Evolutionary conservation across 2,113 vertebrate species (phyloP).

Genomic region (Chlamydotis undulata): DNA sequence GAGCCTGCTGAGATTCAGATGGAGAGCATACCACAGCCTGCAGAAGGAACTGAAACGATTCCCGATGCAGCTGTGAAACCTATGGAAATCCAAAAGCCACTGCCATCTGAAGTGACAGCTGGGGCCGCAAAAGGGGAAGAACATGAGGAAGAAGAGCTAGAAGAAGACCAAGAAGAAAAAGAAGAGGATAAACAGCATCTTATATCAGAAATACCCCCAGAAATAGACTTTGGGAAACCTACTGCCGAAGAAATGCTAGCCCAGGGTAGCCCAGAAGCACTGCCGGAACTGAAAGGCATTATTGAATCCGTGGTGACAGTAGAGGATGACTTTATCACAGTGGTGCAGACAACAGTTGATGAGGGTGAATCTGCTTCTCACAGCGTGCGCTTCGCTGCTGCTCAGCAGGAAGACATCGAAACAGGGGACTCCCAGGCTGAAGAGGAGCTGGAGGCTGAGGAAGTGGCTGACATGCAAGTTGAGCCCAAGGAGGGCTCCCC

Average conservation of each 20-base stretch:
- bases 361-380: constrained; percentile 89
- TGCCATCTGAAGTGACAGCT: constrained; percentile 15
- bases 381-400: constrained; percentile 91
- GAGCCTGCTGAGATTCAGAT: constrained; percentile 71
- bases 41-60: constrained; percentile 54
- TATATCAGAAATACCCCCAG: constrained; percentile 62
- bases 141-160: constrained; percentile 60
- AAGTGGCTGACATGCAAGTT: constrained; percentile 77
- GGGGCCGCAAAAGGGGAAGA: constrained; percentile 7
- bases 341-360: constrained; percentile 94
- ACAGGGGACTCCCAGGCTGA: constrained; percentile 70
- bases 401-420: constrained; percentile 76
- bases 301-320: constrained; percentile 97
- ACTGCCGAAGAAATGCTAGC: constrained; percentile 47
- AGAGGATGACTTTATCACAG: constrained; percentile 97
- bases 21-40: constrained; percentile 66
- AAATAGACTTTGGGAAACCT: constrained; percentile 54
- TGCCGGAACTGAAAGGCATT: constrained; percentile 79
- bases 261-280: constrained; percentile 52
- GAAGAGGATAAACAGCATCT: constrained; percentile 73
- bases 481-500: constrained; percentile 80
- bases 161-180: constrained; percentile 68
- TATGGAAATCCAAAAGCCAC: constrained; percentile 11
- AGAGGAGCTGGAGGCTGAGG: constrained; percentile 68
- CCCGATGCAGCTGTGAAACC: constrained; percentile 33